These are phyloP conservation scores for Mus caroli DNA, from an alignment of 2,797 vertebrate genomes.

Conservation along the genomic window DNA sequence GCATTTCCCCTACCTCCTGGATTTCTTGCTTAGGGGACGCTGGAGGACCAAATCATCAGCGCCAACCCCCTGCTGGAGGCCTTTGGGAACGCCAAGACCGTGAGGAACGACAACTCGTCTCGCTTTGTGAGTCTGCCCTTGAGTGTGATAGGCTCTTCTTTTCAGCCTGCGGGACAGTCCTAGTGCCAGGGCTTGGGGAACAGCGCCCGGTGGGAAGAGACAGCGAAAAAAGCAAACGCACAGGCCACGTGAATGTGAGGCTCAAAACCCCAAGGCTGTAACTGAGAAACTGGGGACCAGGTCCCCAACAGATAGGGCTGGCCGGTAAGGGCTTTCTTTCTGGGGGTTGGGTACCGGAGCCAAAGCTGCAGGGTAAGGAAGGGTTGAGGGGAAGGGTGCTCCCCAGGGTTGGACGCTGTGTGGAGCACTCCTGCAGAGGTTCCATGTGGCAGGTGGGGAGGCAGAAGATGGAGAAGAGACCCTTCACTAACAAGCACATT, in stretches of 20 bases:
- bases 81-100: constrained; percentile 89
- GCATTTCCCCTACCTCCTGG: background rate
- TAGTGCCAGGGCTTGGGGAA: background rate
- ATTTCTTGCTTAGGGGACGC: constrained; percentile 81
- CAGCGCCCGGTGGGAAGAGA: background rate
- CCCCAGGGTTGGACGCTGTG: background rate
- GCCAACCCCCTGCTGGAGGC: constrained; percentile 89
- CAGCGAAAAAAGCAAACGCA: background rate
- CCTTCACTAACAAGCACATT: rapidly evolving
- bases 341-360: rapidly evolving
- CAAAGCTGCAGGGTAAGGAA: background rate
- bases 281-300: background rate
- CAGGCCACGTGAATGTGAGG: background rate
- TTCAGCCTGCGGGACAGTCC: background rate
- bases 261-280: background rate
- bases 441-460: rapidly evolving
- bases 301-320: background rate
- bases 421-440: background rate
- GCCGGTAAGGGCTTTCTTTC: background rate
- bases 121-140: constrained; percentile 86
- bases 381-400: background rate
- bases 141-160: background rate
- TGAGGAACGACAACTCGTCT: constrained; percentile 90
- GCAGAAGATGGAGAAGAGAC: background rate
- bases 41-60: constrained; percentile 89